Conservation (phyloP, 2,797 vertebrate genomes). For the Schizothorax lantsangensis region DNA sequence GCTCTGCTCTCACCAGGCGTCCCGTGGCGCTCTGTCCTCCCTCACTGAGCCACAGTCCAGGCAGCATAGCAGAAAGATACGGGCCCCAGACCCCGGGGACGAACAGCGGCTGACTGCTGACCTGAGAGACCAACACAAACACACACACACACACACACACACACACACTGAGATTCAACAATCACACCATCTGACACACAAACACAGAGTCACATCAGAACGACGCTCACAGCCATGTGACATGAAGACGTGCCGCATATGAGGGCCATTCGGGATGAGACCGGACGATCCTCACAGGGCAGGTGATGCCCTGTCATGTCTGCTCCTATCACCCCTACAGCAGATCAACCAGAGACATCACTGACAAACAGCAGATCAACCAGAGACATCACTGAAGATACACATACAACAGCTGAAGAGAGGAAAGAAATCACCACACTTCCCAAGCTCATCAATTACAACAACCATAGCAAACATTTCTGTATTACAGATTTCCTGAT, state of each 20-base stretch:
- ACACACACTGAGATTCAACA: slow-evolving; percentile 62
- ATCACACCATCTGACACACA: slow-evolving; percentile 63
- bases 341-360: not conserved
- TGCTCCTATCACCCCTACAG: slow-evolving; percentile 90
- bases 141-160: not conserved
- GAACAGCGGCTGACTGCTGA: slow-evolving; percentile 88
- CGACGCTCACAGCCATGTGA: slow-evolving; percentile 92
- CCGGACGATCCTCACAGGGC: slow-evolving; percentile 85
- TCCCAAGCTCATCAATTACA: no score
- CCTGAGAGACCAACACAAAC: slow-evolving; percentile 69
- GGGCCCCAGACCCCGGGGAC: slow-evolving; percentile 96
- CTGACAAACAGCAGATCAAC: no score
- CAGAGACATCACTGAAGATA: no score
- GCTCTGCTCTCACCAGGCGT: slow-evolving; percentile 82
- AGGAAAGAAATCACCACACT: no score
- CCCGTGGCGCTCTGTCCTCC: slow-evolving; percentile 96
- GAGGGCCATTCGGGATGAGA: slow-evolving; percentile 89
- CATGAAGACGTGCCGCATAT: slow-evolving; percentile 98
- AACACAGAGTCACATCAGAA: not conserved
- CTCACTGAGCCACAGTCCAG: slow-evolving; percentile 93
- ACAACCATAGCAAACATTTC: no score
- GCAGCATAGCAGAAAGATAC: slow-evolving; percentile 93
- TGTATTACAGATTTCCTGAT: no score
- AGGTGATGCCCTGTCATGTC: slow-evolving; percentile 86
- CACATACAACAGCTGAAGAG: no score